Conservation (phyloP, 2,113 vertebrate genomes). For the human (Homo sapiens) region GRCh38 chr18:41100501-41101000, state of each 20-base stretch:
- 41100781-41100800: neutral
- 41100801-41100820: neutral
- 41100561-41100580: neutral
- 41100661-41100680: neutral
- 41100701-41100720: neutral
- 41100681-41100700: neutral
- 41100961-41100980: neutral
- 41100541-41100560: neutral
- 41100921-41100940: neutral
- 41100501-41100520: neutral
- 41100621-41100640: neutral
- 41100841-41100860: neutral
- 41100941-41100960: neutral
- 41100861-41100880: neutral
- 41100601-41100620: neutral
- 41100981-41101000: neutral
- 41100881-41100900: neutral
- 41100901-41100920: neutral
- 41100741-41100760: neutral
- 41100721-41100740: neutral
- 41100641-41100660: neutral
- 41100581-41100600: neutral
- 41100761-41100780: neutral
- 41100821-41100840: neutral
- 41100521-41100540: conserved; percentile 5